Conservation (phyloP, 2,888 invertebrate genomes). For the Mesochorus sp. region DNA sequence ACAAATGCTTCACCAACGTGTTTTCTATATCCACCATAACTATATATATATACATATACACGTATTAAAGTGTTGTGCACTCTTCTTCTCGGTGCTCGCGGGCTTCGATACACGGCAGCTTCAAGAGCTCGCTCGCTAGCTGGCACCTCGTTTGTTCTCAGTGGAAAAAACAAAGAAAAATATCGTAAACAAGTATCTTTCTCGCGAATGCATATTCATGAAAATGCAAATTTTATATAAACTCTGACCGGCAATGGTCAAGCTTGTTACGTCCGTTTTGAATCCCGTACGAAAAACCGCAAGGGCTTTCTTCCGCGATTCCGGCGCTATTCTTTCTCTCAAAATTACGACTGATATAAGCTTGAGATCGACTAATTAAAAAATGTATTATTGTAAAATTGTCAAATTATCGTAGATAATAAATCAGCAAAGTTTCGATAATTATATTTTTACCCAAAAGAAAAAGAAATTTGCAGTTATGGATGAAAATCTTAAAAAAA, state of each 20-base stretch:
- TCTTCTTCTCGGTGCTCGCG: conserved; percentile 15
- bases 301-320: not conserved
- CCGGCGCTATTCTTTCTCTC: not conserved
- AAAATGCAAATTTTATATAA: conserved; percentile 53
- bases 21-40: conserved; percentile 28
- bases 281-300: conserved; percentile 19
- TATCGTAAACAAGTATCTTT: conserved; percentile 33
- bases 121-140: conserved; percentile 2
- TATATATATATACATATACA: too few species aligned
- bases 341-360: not conserved
- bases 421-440: too few species aligned
- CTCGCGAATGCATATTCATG: conserved; percentile 56
- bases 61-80: conserved; percentile 5
- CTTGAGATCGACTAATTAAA: conserved; percentile 20
- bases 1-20: conserved; percentile 21
- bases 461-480: too few species aligned
- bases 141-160: conserved; percentile 8
- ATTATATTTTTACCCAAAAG: too few species aligned
- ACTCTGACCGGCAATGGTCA: conserved; percentile 23
- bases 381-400: too few species aligned
- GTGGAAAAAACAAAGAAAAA: too few species aligned
- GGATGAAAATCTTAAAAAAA: too few species aligned
- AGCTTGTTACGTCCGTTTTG: not conserved
- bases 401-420: too few species aligned
- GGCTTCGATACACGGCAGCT: not conserved